Base-by-base conservation (phyloP, 2,797 vertebrate genomes). In the Alosa sapidissima region DNA sequence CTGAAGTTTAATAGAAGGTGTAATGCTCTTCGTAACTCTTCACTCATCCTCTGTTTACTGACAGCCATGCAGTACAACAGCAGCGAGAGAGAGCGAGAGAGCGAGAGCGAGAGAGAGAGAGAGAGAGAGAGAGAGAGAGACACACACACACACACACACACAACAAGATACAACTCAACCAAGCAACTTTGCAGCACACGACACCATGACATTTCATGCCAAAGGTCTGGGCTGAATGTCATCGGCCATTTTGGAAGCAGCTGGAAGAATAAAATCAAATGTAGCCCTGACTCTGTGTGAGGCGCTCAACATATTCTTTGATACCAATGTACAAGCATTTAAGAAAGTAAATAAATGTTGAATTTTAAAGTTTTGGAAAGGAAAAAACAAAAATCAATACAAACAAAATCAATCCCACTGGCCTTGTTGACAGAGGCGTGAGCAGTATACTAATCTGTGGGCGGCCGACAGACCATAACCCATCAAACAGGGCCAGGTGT, bases 1-100 rank as follows among this genome's bases (percentile, higher is more conserved):
- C 94, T 93, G 93, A 93, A 95, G 91, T 93, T 91, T 94, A 94
- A 94, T 91, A 86, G 88, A 84, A 84, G 87, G 89, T 87, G 93
- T 94, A 93, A 94, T 93, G 90, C 8, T 8, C 21, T 84, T 93
- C 85, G 51, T 10, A 52, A 52, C 51, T 3, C 86, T 82, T 91
- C 88, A 89, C 82, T 87, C 87, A 89, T 87, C 92, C 87, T 92
- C 90, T 90, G 89, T 84, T 89, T 87, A 88, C 83, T 88, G 87
- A 82, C 58, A 85, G 81, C 87, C 82, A 86, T 86, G 88, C 87
- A 83, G 28, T n/a, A n/a, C n/a, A 88, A 84, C 68, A 83, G 41
- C 41, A 41, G 41, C 0, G 4, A 4, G 41, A 41, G 41, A 41
- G 41, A 41, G 2, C 2, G 41, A 28, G 28, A 28, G 28, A 28